Percentiles rank a stretch among this genome's conserved stretches.
phyloP scores from a whole-genome alignment of 2,113 vertebrate genomes.

The Eubucco bourcierii region DNA sequence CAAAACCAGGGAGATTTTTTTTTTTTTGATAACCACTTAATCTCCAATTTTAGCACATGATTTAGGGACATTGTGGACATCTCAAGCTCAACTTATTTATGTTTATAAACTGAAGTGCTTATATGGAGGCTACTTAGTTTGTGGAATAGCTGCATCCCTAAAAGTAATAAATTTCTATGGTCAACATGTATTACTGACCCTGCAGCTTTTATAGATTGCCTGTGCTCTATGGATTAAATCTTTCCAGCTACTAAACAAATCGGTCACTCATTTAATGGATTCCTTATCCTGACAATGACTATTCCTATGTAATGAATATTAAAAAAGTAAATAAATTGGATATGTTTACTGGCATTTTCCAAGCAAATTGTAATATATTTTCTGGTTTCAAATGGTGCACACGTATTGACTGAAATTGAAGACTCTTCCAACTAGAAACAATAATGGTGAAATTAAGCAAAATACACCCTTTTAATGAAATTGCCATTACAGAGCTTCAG shows the following conservation, averaged over 20 bases:
- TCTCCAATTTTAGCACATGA: neutral
- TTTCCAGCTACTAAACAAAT: constrained; percentile 55
- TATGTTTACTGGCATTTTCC: constrained; percentile 73
- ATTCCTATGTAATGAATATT: constrained; percentile 39
- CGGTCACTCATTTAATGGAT: constrained; percentile 65
- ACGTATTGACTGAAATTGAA: constrained; percentile 32
- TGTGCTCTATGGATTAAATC: constrained; percentile 64
- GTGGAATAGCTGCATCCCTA: constrained; percentile 17
- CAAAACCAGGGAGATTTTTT: neutral
- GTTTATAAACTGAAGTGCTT: neutral
- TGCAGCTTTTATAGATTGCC: constrained; percentile 38
- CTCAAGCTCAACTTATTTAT: neutral
- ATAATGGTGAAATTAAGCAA: constrained; percentile 27
- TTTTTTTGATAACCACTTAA: neutral
- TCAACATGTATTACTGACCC: neutral
- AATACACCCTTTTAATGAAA: constrained; percentile 47
- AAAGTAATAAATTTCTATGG: constrained; percentile 16
- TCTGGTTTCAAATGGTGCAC: constrained; percentile 47
- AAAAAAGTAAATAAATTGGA: constrained; percentile 61
- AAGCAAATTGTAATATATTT: constrained; percentile 63
- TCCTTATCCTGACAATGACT: constrained; percentile 67
- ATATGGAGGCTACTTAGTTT: neutral
- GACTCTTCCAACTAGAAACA: constrained; percentile 6
- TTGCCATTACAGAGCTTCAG: constrained; percentile 48
- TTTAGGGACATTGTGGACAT: neutral